A percentile compares a stretch with the other conserved stretches of the same genome.
Conservation (phyloP, 2,888 invertebrate species). For the Pollenia angustigena region DNA sequence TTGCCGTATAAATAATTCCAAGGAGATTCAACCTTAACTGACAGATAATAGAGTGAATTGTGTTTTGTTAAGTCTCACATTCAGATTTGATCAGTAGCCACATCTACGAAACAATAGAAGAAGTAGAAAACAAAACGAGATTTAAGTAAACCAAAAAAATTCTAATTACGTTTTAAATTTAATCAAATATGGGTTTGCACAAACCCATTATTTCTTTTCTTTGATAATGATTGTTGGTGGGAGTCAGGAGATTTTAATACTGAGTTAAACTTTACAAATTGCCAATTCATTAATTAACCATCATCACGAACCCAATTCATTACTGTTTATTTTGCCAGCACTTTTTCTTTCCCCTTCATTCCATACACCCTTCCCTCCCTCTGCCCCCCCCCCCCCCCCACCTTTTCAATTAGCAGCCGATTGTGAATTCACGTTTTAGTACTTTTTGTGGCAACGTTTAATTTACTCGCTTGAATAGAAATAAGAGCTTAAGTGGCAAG, state of each 20-base stretch:
- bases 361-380: neutral
- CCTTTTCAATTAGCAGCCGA: neutral
- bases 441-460: constrained; percentile 28
- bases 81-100: too few species aligned
- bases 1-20: constrained; percentile 4
- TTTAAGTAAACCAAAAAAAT: too few species aligned
- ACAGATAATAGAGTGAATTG: neutral
- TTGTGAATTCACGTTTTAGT: constrained; percentile 9
- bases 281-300: constrained; percentile 65
- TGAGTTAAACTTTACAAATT: constrained; percentile 59
- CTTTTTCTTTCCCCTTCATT: neutral
- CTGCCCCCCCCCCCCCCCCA: too few species aligned
- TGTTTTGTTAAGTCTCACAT: neutral
- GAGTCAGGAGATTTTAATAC: neutral
- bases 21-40: constrained; percentile 8
- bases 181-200: neutral
- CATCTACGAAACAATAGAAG: too few species aligned
- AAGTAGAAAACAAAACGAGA: too few species aligned
- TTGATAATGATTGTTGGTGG: neutral
- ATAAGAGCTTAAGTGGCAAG: constrained; percentile 20
- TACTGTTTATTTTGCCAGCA: constrained; percentile 27
- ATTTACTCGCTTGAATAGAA: constrained; percentile 57
- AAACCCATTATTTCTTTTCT: neutral
- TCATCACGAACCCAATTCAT: constrained; percentile 51
- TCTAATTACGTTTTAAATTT: too few species aligned